A percentile compares a stretch with the other conserved stretches of the same genome.
Conservation (phyloP, 2,113 vertebrate genomes). For the Vombatus ursinus region DNA sequence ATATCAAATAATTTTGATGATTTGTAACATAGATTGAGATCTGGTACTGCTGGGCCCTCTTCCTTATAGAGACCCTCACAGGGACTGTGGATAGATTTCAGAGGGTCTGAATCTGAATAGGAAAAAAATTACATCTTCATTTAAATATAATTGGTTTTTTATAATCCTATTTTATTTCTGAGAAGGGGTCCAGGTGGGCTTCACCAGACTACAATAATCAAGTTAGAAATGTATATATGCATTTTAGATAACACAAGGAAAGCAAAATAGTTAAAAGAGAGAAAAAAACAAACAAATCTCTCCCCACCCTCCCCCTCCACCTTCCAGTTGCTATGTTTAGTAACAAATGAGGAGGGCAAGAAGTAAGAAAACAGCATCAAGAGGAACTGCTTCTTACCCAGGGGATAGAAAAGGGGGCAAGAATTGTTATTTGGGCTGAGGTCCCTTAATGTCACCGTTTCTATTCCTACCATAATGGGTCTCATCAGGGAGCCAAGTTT, state of each 20-base stretch:
- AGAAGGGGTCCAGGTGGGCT: not conserved
- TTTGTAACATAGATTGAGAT: not conserved
- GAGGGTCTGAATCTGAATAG: not conserved
- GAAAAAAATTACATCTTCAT: not conserved
- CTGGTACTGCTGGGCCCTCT: not conserved
- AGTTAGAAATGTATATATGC: not conserved
- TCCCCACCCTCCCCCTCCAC: not conserved
- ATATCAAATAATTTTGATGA: not conserved
- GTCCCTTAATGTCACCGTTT: not conserved
- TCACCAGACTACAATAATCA: not conserved
- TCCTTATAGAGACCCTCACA: not conserved
- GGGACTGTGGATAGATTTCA: not conserved
- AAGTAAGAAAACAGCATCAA: not conserved
- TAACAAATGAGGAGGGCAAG: not conserved
- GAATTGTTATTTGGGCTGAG: not conserved
- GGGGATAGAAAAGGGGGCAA: not conserved
- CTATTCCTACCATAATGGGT: not conserved
- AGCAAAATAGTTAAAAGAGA: not conserved
- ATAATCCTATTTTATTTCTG: not conserved
- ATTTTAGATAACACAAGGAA: not conserved
- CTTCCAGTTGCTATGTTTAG: not conserved
- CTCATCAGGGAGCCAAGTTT: not conserved
- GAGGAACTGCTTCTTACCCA: not conserved
- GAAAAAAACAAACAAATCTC: no score
- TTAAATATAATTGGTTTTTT: not conserved